Base-by-base conservation (phyloP, 2,797 vertebrate species). In the Gobionotothen gibberifrons region DNA sequence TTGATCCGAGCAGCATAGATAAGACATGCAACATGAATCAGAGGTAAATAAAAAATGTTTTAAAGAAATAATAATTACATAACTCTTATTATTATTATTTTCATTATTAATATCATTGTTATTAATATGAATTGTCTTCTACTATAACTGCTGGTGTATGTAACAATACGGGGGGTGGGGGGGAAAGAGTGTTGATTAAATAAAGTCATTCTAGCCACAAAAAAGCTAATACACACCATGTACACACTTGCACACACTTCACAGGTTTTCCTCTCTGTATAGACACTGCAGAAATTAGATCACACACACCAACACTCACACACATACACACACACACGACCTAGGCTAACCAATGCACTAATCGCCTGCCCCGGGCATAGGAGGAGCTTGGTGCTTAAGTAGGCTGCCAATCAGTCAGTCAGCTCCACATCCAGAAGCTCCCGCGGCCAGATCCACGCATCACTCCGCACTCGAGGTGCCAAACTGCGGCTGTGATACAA, bases 331-430 rank as follows among this genome's bases (percentile, higher is more conserved):
- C 67, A 79, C 79, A 73, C 78, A 87, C 88, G 89, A 94, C 92
- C 95, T 79, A 53, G 82, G 87, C 89, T 90, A 94, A 95, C 93
- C 95, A 93, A 95, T 94, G 94, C 95, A 94, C 88, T 94, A 94
- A 96, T 96, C 96, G 96, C 96, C 94, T 97, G 96, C 95, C 93
- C 94, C 92, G 88, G 90, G 91, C 93, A 95, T 93, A 95, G 97
- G 97, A 96, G 97, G 97, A 82, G 97, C 97, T 87, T 96, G 94
- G 87, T 85, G 96, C 95, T 96, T 96, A 94, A 96, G 96, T 96
- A 96, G 95, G 88, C 93, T 98, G 97, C 97, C 97, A 99, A 98
- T 99, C 97, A 99, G 96, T 95, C 95, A 95, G 95, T 98, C 97
- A 97, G 97, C 96, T 97, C 96, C 96, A 97, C 96, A 97, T 96